These are phyloP conservation scores for Lithobates sylvaticus DNA, from an alignment of 2,797 vertebrate genomes.

Conservation along the genomic window DNA sequence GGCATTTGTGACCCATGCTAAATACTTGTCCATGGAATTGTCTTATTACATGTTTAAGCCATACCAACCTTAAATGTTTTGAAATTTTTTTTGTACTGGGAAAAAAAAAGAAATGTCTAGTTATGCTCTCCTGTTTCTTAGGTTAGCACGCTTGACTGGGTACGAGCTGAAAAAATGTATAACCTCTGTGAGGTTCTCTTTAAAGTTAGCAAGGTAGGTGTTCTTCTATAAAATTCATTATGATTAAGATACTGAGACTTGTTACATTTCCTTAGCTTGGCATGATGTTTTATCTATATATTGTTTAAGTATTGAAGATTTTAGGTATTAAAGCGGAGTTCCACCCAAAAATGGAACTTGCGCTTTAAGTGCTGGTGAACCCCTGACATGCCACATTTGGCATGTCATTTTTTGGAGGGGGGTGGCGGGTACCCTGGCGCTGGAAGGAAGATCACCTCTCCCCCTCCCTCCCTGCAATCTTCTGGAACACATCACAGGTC, in stretches of 20 bases:
- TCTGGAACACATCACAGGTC: no score
- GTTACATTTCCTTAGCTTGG: no score
- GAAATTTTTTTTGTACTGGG: not conserved
- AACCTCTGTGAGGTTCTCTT: slow-evolving; percentile 98
- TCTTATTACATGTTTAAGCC: slow-evolving; percentile 52
- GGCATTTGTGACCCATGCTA: not conserved
- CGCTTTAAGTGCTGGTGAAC: no score
- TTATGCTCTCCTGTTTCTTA: slow-evolving; percentile 67
- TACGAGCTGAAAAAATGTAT: slow-evolving; percentile 87
- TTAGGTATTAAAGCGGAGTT: no score
- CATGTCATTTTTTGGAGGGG: no score
- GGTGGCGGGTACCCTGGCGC: no score
- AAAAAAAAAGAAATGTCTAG: not conserved
- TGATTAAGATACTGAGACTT: no score
- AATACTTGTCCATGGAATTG: not conserved
- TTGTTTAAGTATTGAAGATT: no score
- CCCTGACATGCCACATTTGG: no score
- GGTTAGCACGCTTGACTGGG: slow-evolving; percentile 89
- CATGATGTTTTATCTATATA: not conserved
- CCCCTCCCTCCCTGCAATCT: no score
- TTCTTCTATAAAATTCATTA: not conserved
- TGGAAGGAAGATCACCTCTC: no score
- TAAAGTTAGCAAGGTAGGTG: slow-evolving; percentile 93
- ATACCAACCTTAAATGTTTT: not conserved
- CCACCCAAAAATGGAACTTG: no score